Evolutionary conservation across 2,113 vertebrate species (phyloP).

Genomic region (Empidonax alnorum): DNA sequence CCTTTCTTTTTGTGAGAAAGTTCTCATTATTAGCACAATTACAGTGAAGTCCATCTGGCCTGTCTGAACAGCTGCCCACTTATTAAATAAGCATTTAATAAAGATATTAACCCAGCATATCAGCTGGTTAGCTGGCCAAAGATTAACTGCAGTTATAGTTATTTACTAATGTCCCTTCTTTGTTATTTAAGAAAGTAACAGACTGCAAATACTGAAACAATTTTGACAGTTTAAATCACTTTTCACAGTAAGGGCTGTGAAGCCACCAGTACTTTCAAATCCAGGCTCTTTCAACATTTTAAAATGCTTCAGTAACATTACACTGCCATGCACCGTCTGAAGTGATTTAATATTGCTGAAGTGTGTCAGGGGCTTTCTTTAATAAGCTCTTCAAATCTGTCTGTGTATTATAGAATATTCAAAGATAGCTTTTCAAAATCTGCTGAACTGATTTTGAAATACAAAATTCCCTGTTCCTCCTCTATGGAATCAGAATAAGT

Average conservation of each 20-base stretch:
- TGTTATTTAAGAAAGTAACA: slow-evolving; percentile 70
- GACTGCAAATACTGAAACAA: slow-evolving; percentile 56
- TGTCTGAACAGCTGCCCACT: slow-evolving; percentile 41
- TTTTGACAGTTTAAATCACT: slow-evolving; percentile 74
- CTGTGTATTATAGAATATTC: slow-evolving; percentile 71
- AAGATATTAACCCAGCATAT: slow-evolving; percentile 34
- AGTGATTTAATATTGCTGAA: slow-evolving; percentile 80
- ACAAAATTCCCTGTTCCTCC: slow-evolving; percentile 18
- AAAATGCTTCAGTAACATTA: slow-evolving; percentile 79
- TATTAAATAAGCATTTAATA: slow-evolving; percentile 53
- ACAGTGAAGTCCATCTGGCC: slow-evolving; percentile 48
- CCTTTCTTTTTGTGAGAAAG: not conserved
- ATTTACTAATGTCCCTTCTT: slow-evolving; percentile 65
- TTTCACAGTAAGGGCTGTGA: slow-evolving; percentile 65
- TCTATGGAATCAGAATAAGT: not conserved
- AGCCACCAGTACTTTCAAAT: slow-evolving; percentile 73
- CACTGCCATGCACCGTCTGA: slow-evolving; percentile 68
- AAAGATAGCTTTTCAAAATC: slow-evolving; percentile 64
- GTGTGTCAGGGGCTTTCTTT: slow-evolving; percentile 77
- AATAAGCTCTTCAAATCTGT: slow-evolving; percentile 79
- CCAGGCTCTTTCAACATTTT: slow-evolving; percentile 71
- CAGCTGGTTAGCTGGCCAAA: slow-evolving; percentile 28
- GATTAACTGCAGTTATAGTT: slow-evolving; percentile 45
- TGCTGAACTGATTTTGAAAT: slow-evolving; percentile 42
- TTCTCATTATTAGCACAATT: slow-evolving; percentile 54